Percentiles rank a stretch among this genome's conserved stretches.
phyloP scores from a whole-genome alignment of 1,140 invertebrate species.

The Pogonomyrmex barbatus region DNA sequence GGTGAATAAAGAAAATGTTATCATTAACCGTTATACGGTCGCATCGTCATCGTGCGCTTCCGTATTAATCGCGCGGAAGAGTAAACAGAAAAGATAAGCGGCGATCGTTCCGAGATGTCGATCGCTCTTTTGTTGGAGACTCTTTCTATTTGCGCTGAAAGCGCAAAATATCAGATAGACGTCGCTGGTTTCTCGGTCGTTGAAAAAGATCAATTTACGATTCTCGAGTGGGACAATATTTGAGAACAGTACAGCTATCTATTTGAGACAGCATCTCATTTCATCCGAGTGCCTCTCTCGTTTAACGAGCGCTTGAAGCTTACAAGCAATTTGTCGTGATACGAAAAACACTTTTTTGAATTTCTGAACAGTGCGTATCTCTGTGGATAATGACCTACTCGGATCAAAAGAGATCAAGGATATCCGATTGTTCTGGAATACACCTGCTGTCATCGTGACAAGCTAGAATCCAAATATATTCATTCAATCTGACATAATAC shows the following conservation, averaged over 20 bases:
- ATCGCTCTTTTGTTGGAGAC: not conserved
- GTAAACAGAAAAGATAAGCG: slow-evolving; percentile 25
- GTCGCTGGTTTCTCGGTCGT: not conserved
- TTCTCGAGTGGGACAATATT: not conserved
- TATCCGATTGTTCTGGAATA: slow-evolving; percentile 50
- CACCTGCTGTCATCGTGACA: not conserved
- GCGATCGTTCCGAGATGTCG: slow-evolving; percentile 16
- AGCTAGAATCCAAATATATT: slow-evolving; percentile 47
- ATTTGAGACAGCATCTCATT: not conserved
- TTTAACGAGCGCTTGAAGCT: not conserved
- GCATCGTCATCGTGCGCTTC: slow-evolving; percentile 23
- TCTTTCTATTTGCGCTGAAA: not conserved
- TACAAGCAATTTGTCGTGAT: slow-evolving; percentile 25
- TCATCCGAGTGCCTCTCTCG: not conserved
- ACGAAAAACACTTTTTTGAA: not conserved
- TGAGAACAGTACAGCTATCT: not conserved
- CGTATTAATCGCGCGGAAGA: slow-evolving; percentile 40
- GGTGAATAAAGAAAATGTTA: slow-evolving; percentile 57
- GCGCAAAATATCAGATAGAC: not conserved
- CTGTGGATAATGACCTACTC: slow-evolving; percentile 1
- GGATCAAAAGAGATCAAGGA: slow-evolving; percentile 50
- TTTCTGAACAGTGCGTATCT: not conserved
- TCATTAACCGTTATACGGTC: slow-evolving; percentile 42
- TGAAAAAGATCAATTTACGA: slow-evolving; percentile 21
- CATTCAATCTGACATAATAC: slow-evolving; percentile 23